Base-by-base conservation (phyloP, 2,113 vertebrate species). In the Sylvia atricapilla region DNA sequence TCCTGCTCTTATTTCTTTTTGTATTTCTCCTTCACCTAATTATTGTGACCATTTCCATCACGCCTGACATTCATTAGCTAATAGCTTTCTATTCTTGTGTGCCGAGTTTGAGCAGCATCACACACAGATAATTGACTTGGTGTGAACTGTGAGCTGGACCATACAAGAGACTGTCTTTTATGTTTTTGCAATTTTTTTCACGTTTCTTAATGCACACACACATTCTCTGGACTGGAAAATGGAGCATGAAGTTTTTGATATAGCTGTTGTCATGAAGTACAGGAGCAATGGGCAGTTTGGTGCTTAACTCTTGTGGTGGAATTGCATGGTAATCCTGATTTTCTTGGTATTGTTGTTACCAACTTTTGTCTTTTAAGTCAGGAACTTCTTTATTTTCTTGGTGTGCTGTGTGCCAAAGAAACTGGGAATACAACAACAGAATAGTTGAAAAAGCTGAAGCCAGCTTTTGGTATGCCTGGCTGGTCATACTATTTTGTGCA, bases 221-320 rank as follows among this genome's bases (percentile, higher is more conserved):
- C 15, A 19, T 5, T 18, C 11, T 73, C 25, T 55, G 44, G 39
- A 8, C 22, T n/a, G 21, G 15, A n/a, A 64, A 75, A 43, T 14
- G 13, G 52, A 78, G 19, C 22, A 16, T 55, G 58, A 60, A 59
- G 70, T 33, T 78, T 27, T 39, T 77, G 35, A n/a, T 91, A 16
- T 1, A 47, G 30, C 69, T 87, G 6, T 67, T 73, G 47, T 25
- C 12, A 14, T 44, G 31, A 90, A 67, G 28, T 59, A 27, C 0
- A 2, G 17, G 11, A 10, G 4, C 0, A 0, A 8, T 11, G 24
- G 39, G 20, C 19, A 43, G 15, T 74, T 63, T 50, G 31, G 23
- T 86, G 35, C 21, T 56, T 67, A 68, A 37, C 16, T 67, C 0
- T 39, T 47, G 30, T 39, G 35, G 22, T 70, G 35, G 10, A 28